These are phyloP conservation scores for Drosophila formosana DNA, from an alignment of 2,888 invertebrate species.

Conservation along the genomic window DNA sequence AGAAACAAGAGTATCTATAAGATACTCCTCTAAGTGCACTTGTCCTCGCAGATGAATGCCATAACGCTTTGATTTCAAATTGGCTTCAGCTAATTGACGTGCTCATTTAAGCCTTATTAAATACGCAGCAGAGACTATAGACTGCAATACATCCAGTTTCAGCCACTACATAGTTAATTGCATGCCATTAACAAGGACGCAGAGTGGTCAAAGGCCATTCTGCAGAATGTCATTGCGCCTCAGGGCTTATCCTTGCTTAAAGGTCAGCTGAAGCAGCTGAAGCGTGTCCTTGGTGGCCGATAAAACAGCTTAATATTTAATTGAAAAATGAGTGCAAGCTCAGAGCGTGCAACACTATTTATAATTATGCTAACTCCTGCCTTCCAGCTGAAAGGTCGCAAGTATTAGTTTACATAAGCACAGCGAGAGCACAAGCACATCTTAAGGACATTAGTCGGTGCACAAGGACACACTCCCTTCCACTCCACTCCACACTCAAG, in stretches of 20 bases:
- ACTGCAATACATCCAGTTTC: slow-evolving; percentile 5
- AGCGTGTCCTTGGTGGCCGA: slow-evolving; percentile 12
- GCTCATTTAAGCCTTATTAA: slow-evolving; percentile 28
- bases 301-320: slow-evolving; percentile 60
- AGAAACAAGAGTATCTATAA: not conserved
- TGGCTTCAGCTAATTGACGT: slow-evolving; percentile 29
- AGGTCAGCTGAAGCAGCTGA: slow-evolving; percentile 47
- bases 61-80: not conserved
- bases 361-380: slow-evolving; percentile 36
- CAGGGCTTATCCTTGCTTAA: slow-evolving; percentile 44
- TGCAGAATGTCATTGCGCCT: slow-evolving; percentile 27
- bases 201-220: slow-evolving; percentile 27
- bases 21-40: not conserved
- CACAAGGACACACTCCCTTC: slow-evolving; percentile 14
- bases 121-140: slow-evolving; percentile 10
- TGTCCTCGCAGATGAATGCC: not conserved
- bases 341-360: slow-evolving; percentile 29
- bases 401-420: slow-evolving; percentile 45
- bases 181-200: slow-evolving; percentile 61
- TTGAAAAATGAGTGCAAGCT: slow-evolving; percentile 37
- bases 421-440: slow-evolving; percentile 20
- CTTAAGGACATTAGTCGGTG: slow-evolving; percentile 21
- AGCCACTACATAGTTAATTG: slow-evolving; percentile 56
- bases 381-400: slow-evolving; percentile 54
- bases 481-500: not conserved